Conservation (phyloP, 2,888 invertebrate species). For the Xestia c-nigrum region DNA sequence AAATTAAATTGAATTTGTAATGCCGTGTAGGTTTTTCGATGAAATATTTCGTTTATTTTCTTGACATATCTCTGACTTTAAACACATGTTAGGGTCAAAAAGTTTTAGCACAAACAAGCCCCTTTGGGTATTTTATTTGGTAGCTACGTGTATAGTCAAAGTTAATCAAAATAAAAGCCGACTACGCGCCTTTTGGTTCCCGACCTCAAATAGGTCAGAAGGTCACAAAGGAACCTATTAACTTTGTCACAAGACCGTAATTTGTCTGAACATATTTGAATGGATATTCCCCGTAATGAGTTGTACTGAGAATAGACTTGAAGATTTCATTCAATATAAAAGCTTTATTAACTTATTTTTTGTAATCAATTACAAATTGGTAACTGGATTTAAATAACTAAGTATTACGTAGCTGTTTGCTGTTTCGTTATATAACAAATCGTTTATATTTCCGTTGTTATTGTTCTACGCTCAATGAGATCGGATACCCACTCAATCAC, state of each 20-base stretch:
- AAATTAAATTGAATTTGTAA: conserved; percentile 55
- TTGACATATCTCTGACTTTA: conserved; percentile 17
- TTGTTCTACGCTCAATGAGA: conserved; percentile 1
- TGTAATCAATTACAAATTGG: neutral
- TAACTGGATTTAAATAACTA: neutral
- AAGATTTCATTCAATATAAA: conserved; percentile 20
- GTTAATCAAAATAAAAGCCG: conserved; percentile 49
- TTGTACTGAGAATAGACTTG: conserved; percentile 18
- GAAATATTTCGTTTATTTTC: conserved; percentile 36
- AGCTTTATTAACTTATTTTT: neutral
- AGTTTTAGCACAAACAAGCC: conserved; percentile 1
- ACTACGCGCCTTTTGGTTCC: conserved; percentile 33
- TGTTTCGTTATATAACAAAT: neutral
- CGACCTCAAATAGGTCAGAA: conserved; percentile 40
- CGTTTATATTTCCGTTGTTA: neutral
- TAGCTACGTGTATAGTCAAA: conserved; percentile 30
- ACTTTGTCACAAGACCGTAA: conserved; percentile 50
- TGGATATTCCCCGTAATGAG: conserved; percentile 36
- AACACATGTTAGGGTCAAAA: conserved; percentile 19
- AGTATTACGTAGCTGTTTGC: neutral
- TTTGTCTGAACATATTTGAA: conserved; percentile 52
- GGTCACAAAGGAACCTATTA: conserved; percentile 46
- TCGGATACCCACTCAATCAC: conserved; percentile 24
- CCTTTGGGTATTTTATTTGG: conserved; percentile 25
- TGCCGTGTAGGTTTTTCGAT: conserved; percentile 29